Percentiles rank a stretch among this genome's conserved stretches.
Evolutionary conservation across 2,113 vertebrate genomes (phyloP).

Genomic region (Naja naja): DNA sequence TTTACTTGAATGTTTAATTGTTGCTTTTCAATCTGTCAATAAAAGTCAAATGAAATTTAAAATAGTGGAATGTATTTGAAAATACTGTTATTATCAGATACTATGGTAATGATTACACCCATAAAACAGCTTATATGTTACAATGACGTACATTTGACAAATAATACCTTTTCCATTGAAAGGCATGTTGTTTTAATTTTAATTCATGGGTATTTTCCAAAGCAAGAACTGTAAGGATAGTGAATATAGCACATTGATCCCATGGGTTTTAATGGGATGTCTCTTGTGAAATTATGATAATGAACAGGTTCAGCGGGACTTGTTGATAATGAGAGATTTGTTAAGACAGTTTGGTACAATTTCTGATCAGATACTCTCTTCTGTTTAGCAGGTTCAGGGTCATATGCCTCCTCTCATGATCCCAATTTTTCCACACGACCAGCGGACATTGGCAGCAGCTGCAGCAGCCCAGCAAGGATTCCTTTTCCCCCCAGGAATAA

Average conservation of each 20-base stretch:
- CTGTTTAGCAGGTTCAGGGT: slow-evolving; percentile 99
- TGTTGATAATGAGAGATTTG: slow-evolving; percentile 76
- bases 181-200: slow-evolving; percentile 63
- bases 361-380: slow-evolving; percentile 83
- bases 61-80: slow-evolving; percentile 68
- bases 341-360: slow-evolving; percentile 76
- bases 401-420: slow-evolving; percentile 99
- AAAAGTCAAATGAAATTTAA: slow-evolving; percentile 70
- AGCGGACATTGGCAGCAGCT: slow-evolving; percentile 96
- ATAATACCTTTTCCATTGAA: slow-evolving; percentile 71
- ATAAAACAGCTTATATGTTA: slow-evolving; percentile 69
- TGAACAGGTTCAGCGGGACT: slow-evolving; percentile 67
- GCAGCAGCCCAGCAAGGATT: slow-evolving; percentile 99
- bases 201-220: slow-evolving; percentile 48
- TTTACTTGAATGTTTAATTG: neutral
- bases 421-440: slow-evolving; percentile 99
- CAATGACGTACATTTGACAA: slow-evolving; percentile 63
- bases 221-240: slow-evolving; percentile 18
- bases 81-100: slow-evolving; percentile 67
- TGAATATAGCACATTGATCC: slow-evolving; percentile 53
- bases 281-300: slow-evolving; percentile 73
- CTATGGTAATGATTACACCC: slow-evolving; percentile 65
- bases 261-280: slow-evolving; percentile 70
- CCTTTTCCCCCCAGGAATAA: slow-evolving; percentile 98
- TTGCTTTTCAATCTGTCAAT: slow-evolving; percentile 64